Evolutionary conservation across 2,888 invertebrate species (phyloP).

Genomic region (Pristionchus arcanus): DNA sequence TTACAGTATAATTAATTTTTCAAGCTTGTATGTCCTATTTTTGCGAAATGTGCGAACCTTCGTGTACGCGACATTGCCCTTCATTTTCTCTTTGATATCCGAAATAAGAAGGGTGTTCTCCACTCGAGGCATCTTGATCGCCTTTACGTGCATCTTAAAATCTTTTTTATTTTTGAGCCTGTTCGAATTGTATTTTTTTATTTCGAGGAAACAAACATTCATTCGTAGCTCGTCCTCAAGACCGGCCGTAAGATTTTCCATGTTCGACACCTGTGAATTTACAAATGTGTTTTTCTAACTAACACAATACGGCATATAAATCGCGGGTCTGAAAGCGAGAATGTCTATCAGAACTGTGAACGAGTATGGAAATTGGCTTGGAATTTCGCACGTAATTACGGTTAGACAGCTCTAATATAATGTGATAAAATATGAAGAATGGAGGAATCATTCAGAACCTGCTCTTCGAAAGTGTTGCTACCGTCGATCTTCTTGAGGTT

Average conservation of each 20-base stretch:
- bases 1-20: no score
- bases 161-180: not conserved
- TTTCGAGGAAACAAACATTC: constrained; percentile 63
- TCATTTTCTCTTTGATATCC: constrained; percentile 69
- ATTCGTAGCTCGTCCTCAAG: constrained; percentile 69
- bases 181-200: no score
- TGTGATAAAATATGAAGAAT: not conserved
- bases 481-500: constrained; percentile 41
- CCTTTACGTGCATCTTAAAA: constrained; percentile 70
- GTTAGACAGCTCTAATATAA: no score
- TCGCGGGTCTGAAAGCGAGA: no score
- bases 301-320: not conserved
- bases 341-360: no score
- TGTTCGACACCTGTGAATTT: constrained; percentile 58
- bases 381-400: no score
- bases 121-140: constrained; percentile 68
- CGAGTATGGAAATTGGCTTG: no score
- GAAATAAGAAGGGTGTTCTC: constrained; percentile 69
- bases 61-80: constrained; percentile 61
- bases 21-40: no score
- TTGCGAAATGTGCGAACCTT: constrained; percentile 59
- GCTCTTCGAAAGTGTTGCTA: constrained; percentile 45
- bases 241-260: constrained; percentile 66
- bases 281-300: not conserved
- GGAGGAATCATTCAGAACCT: not conserved